phyloP scores from a whole-genome alignment of 2,113 vertebrate genomes.

The Syngnathoides biaculeatus region DNA sequence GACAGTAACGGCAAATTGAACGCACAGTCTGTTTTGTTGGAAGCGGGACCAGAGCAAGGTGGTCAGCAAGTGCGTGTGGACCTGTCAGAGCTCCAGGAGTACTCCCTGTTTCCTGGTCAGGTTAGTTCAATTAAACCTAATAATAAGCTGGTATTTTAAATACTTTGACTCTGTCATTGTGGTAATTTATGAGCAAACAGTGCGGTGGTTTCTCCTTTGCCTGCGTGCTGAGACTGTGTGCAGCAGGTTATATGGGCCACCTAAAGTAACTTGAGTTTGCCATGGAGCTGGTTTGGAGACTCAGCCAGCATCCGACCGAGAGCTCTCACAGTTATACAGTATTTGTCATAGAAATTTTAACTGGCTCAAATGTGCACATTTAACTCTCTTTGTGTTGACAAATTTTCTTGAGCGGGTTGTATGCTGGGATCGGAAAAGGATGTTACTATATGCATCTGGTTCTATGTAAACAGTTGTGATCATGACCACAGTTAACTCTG shows the following conservation, averaged over 20 bases:
- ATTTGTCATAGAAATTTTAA: too few relatives aligned
- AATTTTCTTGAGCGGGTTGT: too few relatives aligned
- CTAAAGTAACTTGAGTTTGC: conserved; percentile 63
- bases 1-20: conserved; percentile 90
- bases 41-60: conserved; percentile 77
- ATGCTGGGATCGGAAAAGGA: too few relatives aligned
- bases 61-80: conserved; percentile 75
- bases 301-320: conserved; percentile 64
- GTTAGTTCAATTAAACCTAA: conserved; percentile 54
- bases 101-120: conserved; percentile 91
- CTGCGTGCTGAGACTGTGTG: conserved; percentile 61
- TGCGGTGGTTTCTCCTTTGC: conserved; percentile 63
- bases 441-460: too few relatives aligned
- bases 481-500: too few relatives aligned
- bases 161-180: neutral
- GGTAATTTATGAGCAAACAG: neutral
- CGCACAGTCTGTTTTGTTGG: conserved; percentile 79
- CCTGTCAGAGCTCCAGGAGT: conserved; percentile 81
- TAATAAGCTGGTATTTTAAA: neutral
- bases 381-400: too few relatives aligned
- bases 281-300: conserved; percentile 55
- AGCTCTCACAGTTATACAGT: conserved; percentile 59
- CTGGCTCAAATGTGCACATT: too few relatives aligned
- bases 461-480: too few relatives aligned
- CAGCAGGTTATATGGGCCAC: conserved; percentile 63